Evolutionary conservation across 2,113 vertebrate species (phyloP).

Genomic region (Cervus canadensis): DNA sequence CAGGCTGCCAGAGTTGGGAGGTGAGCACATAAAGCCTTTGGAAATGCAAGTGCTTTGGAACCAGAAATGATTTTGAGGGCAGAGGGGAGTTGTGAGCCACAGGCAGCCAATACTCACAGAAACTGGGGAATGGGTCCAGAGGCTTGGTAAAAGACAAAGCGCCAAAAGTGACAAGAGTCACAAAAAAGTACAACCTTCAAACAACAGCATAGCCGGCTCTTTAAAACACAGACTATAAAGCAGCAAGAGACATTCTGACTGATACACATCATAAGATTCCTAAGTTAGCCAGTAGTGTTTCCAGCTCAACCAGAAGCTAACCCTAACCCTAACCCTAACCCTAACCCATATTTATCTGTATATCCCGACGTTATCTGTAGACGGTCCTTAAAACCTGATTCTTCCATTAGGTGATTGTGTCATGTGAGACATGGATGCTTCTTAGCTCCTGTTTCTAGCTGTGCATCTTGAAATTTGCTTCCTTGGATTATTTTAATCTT

Average conservation of each 20-base stretch:
- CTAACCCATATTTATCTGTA: background rate
- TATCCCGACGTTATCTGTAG: background rate
- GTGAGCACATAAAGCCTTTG: background rate
- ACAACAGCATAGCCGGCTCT: background rate
- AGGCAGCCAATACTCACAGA: background rate
- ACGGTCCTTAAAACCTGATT: background rate
- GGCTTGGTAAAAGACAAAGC: background rate
- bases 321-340: too few species aligned
- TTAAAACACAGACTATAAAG: slow-evolving; percentile 11
- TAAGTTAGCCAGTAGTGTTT: background rate
- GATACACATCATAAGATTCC: background rate
- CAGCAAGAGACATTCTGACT: background rate
- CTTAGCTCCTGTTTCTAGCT: background rate
- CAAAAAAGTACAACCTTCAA: background rate
- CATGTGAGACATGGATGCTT: background rate
- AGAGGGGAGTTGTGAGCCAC: background rate
- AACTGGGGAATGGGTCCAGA: background rate
- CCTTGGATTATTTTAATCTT: slow-evolving; percentile 50
- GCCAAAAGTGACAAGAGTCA: background rate
- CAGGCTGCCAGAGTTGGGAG: background rate
- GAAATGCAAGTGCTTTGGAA: background rate
- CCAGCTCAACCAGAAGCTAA: background rate
- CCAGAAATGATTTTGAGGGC: background rate
- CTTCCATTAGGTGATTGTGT: background rate
- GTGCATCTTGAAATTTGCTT: slow-evolving; percentile 44